Base-by-base conservation (phyloP, 2,888 invertebrate species). In the Euzetes globulus region DNA sequence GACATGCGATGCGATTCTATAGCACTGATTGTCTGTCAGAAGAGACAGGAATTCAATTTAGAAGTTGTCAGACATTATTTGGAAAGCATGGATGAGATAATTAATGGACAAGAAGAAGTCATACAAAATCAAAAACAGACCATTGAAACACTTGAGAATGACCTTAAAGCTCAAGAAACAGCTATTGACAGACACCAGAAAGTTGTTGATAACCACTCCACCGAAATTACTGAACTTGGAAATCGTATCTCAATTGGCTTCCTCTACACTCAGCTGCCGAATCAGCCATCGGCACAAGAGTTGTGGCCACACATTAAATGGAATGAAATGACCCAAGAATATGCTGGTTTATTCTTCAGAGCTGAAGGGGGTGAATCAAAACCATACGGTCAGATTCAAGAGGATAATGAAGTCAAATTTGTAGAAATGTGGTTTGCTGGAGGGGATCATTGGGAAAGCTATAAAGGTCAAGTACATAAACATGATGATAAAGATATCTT, bases 271-370 rank as follows among this genome's bases (percentile, higher is more conserved):
- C 68, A 68, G 22, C 13, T 68, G 9, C 68, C 68, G 1, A 68
- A 29, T 1, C 41, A 68, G 29, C 1, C 68, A 13, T 5, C 25
- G 1, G 29, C 68, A 25, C 25, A 25, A 19, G 0, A 1, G 13
- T 9, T 68, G 17, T 68, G 68, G 68, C 68, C 68, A 11, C 0
- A 22, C 1, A 7, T 25, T 1, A 68, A 68, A 9, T 68, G 68
- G 68, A 27, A 6, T 3, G 68, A 68, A 3, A 29, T 68, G 29
- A 68, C 68, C 2, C 4, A 41, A 17, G 29, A 41, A 13, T 68
- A 68, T 22, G 41, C 68, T 2, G 68, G 68, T 19, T 25, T 68
- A 13, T 68, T 68, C 11, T 68, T 68, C 11, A 41, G 68, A 19
- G 68, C 29, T 19, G 68, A 68, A 13, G 68, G 68, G 0, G 29